phyloP scores from a whole-genome alignment of 2,113 vertebrate species.

The Ophthalmolycus amberensis region DNA sequence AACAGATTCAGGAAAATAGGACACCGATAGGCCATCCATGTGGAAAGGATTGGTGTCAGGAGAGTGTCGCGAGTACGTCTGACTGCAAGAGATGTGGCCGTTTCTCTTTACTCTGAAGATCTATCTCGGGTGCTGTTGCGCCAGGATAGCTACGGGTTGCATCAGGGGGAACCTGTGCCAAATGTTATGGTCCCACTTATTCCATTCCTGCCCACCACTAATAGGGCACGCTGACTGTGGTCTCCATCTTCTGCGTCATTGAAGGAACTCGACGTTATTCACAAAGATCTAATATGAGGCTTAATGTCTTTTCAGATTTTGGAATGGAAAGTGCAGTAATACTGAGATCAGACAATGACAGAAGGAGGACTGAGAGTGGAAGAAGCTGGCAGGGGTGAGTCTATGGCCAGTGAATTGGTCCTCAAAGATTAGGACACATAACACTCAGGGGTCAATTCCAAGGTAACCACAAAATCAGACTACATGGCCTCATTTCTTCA shows the following conservation, averaged over 20 bases:
- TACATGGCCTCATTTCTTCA: not conserved
- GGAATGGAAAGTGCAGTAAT: conserved; percentile 52
- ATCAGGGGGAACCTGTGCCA: conserved; percentile 68
- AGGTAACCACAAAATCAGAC: conserved; percentile 37
- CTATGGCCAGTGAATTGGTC: conserved; percentile 25
- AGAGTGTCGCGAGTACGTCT: conserved; percentile 76
- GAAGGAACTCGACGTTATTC: conserved; percentile 62
- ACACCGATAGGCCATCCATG: conserved; percentile 79
- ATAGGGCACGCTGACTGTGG: conserved; percentile 62
- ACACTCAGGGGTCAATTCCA: conserved; percentile 32
- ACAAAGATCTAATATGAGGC: conserved; percentile 61
- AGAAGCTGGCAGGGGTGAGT: conserved; percentile 30
- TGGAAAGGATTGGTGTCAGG: conserved; percentile 81
- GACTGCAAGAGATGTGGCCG: conserved; percentile 58
- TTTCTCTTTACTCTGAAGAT: conserved; percentile 64
- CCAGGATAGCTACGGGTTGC: conserved; percentile 62
- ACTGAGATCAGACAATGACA: conserved; percentile 44
- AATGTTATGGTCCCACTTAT: conserved; percentile 65
- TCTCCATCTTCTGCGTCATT: conserved; percentile 65
- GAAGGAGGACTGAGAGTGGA: conserved; percentile 31
- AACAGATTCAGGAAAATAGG: conserved; percentile 82
- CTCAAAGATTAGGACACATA: conserved; percentile 28
- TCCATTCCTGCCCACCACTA: conserved; percentile 73
- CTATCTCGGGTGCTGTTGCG: conserved; percentile 68
- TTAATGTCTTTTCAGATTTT: conserved; percentile 53